Evolutionary conservation across 2,888 invertebrate genomes (phyloP).

Genomic region (Perizoma affinitatum): DNA sequence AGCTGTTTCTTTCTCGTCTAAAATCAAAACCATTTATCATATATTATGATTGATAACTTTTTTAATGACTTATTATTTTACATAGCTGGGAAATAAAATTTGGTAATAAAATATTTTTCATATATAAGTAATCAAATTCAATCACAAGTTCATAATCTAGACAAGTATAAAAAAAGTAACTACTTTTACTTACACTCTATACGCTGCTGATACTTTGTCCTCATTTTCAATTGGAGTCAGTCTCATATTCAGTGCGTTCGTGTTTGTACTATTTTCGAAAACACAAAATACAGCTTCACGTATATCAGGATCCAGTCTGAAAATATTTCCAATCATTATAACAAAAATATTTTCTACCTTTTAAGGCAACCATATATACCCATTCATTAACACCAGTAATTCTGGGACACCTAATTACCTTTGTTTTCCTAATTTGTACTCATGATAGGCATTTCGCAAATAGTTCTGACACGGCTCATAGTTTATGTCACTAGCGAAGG

Average conservation of each 20-base stretch:
- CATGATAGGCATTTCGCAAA: conserved; percentile 46
- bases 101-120: too few species aligned
- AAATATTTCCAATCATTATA: conserved; percentile 25
- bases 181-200: conserved; percentile 56
- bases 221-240: conserved; percentile 64
- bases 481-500: conserved; percentile 62
- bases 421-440: conserved; percentile 42
- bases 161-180: too few species aligned
- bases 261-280: conserved; percentile 48
- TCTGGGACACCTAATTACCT: conserved; percentile 39
- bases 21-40: not conserved
- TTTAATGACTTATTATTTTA: too few species aligned
- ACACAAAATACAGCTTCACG: conserved; percentile 63
- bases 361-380: too few species aligned
- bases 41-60: too few species aligned
- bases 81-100: too few species aligned
- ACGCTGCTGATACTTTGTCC: conserved; percentile 59
- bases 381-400: too few species aligned
- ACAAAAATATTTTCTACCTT: too few species aligned
- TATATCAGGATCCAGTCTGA: conserved; percentile 69
- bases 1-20: conserved; percentile 62
- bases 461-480: conserved; percentile 54
- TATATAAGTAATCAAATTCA: too few species aligned
- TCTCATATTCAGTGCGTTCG: conserved; percentile 41
- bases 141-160: too few species aligned